Evolutionary conservation across 2,888 invertebrate species (phyloP), one percentile per base, ranked within the genome.

Genomic region (Philopedon plagiatum): DNA sequence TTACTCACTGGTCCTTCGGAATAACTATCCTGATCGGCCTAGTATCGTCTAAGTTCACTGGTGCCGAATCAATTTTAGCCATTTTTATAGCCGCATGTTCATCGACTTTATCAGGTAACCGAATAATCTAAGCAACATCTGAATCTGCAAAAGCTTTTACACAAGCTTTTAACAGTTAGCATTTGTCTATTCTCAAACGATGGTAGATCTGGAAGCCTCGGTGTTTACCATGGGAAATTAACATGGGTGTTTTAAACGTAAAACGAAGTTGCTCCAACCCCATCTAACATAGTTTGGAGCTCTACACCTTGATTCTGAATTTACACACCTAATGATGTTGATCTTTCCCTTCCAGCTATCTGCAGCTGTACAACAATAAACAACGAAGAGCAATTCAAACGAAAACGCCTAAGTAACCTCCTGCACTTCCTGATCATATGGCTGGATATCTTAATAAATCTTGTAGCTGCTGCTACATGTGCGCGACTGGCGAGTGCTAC

Each of bases 401-500:
- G 75, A 71, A 77, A 88, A 69, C 88, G 88, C 77, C 74, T 88
- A 19, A 84, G 87, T 5, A 88, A 89, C 8, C 86, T 89, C 63
- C 85, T 88, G 7, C 87, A 88, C 78, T 90, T 90, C 79, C 86
- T 89, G 84, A 86, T 87, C 3, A 86, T 89, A 82, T 91, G 91
- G 91, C 86, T 89, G 84, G 86, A 87, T 23, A 88, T 90, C 76
- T 85, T 90, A 29, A 88, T 89, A 1, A 88, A 89, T 76, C 79
- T 90, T 74, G 88, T 89, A 19, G 90, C 90, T 0, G 88, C 89
- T 19, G 90, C 90, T 0, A 88, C 90, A 0, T 90, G 90, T 77
- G 90, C 90, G 9, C 85, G 91, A 73, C 87, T 90, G 15, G 86
- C 90, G 15, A 90, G 90, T 71, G 90, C 90, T 1, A 90, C 90